phyloP scores from a whole-genome alignment of 2,888 invertebrate genomes.

The Tridacna gigas region DNA sequence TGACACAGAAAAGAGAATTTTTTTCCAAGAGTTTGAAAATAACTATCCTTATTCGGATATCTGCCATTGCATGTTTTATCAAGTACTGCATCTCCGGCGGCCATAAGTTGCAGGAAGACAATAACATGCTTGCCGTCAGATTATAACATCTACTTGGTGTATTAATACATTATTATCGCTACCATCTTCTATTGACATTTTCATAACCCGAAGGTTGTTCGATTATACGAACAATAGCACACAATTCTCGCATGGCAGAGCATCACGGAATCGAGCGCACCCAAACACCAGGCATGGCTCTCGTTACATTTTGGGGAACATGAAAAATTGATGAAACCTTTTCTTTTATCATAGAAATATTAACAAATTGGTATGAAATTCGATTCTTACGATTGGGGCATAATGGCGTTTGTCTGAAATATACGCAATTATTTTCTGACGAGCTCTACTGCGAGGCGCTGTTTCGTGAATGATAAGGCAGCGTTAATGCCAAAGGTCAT shows the following conservation, averaged over 20 bases:
- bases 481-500: conserved; percentile 41
- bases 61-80: no score
- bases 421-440: conserved; percentile 22
- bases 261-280: conserved; percentile 17
- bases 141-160: neutral
- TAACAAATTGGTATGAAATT: conserved; percentile 35
- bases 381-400: conserved; percentile 31
- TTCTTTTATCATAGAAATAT: conserved; percentile 18
- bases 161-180: conserved; percentile 15
- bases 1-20: no score
- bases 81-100: no score
- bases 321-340: conserved; percentile 28
- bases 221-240: conserved; percentile 13
- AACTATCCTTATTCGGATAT: no score
- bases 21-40: no score
- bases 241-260: conserved; percentile 21
- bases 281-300: conserved; percentile 2
- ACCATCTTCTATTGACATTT: conserved; percentile 24
- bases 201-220: conserved; percentile 24
- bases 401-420: conserved; percentile 24
- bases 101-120: no score
- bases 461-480: conserved; percentile 34
- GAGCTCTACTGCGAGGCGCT: conserved; percentile 23
- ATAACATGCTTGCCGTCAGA: neutral
- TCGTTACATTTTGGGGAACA: conserved; percentile 22